Conservation (phyloP, 2,113 vertebrate genomes). For the Cygnus buccinator region DNA sequence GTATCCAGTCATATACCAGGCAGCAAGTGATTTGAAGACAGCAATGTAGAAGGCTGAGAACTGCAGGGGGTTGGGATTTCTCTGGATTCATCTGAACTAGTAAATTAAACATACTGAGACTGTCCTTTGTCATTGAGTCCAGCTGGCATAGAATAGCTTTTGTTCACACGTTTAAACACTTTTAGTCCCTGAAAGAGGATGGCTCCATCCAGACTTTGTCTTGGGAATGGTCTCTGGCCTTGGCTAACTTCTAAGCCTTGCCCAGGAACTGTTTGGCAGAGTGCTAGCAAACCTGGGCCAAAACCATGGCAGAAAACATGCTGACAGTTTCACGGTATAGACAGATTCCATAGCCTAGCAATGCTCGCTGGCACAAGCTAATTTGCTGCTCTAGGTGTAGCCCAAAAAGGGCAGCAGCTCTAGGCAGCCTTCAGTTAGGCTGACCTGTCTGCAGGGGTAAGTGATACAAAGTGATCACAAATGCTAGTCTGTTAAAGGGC, state of each 20-base stretch:
- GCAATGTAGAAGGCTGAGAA: not conserved
- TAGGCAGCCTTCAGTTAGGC: not conserved
- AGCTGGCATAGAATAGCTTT: not conserved
- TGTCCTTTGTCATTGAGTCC: not conserved
- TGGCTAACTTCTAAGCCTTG: not conserved
- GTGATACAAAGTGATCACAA: not conserved
- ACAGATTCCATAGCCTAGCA: not conserved
- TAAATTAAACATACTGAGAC: not conserved
- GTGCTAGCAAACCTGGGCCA: not conserved
- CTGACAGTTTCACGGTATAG: not conserved
- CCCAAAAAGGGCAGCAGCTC: not conserved
- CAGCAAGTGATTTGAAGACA: not conserved
- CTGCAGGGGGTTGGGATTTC: not conserved
- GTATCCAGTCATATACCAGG: not conserved
- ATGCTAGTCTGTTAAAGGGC: not conserved
- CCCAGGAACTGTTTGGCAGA: not conserved
- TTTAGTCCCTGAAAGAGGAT: not conserved
- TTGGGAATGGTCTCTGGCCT: not conserved
- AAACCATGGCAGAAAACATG: not conserved
- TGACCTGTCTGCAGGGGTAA: not conserved
- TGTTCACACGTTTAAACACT: not conserved
- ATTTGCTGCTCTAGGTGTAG: not conserved
- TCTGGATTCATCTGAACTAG: not conserved
- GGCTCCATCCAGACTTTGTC: not conserved
- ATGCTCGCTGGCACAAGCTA: not conserved